Evolutionary conservation across 2,888 invertebrate species (phyloP).

Genomic region (Steinernema hermaphroditum): DNA sequence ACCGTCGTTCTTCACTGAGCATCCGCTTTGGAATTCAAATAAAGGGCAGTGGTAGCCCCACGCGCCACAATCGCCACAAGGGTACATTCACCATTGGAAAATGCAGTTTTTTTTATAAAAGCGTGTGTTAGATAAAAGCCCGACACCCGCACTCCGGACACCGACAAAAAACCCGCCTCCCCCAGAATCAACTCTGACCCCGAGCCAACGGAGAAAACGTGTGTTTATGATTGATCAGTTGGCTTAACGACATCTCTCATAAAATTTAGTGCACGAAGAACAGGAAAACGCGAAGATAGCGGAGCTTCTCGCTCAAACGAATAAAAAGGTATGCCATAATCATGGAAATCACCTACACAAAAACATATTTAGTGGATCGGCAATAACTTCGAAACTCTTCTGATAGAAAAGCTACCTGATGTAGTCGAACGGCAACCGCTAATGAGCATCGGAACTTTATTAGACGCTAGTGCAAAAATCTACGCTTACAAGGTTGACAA

Average conservation of each 20-base stretch:
- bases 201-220: slow-evolving; percentile 5
- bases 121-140: not conserved
- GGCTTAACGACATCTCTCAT: too few species aligned
- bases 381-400: slow-evolving; percentile 76
- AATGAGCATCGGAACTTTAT: slow-evolving; percentile 80
- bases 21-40: not conserved
- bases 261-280: slow-evolving; percentile 11
- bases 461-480: slow-evolving; percentile 86
- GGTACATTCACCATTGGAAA: too few species aligned
- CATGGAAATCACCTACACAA: not conserved
- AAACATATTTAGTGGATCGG: slow-evolving; percentile 4
- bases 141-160: not conserved
- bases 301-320: slow-evolving; percentile 19
- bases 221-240: not conserved
- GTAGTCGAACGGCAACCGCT: slow-evolving; percentile 72
- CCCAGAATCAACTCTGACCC: not conserved
- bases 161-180: slow-evolving; percentile 3
- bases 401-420: slow-evolving; percentile 82
- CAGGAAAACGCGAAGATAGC: slow-evolving; percentile 12
- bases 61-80: not conserved
- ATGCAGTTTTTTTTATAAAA: not conserved
- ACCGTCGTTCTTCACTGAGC: slow-evolving; percentile 9
- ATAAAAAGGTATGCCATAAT: not conserved
- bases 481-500: slow-evolving; percentile 85
- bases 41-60: not conserved